Evolutionary conservation across 2,113 vertebrate genomes (phyloP).

Genomic region (Xiphophorus maculatus): DNA sequence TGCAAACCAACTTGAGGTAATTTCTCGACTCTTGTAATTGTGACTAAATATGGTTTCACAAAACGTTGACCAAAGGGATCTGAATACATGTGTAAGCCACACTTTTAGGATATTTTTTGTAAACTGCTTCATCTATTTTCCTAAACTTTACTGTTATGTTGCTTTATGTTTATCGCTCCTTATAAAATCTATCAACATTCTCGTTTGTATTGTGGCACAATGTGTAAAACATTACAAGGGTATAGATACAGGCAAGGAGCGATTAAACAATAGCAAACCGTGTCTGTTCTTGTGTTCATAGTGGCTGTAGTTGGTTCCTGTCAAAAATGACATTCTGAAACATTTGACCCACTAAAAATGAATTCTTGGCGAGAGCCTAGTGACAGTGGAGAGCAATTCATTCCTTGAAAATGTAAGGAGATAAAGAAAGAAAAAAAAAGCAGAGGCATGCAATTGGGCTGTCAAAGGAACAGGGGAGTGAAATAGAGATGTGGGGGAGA

Average conservation of each 20-base stretch:
- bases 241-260: slow-evolving; percentile 19
- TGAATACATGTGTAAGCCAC: background rate
- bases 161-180: background rate
- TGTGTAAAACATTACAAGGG: background rate
- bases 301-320: slow-evolving; percentile 75
- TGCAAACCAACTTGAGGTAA: too few species aligned
- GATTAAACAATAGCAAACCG: slow-evolving; percentile 43
- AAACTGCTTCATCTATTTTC: background rate
- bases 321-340: slow-evolving; percentile 82
- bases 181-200: background rate
- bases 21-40: too few species aligned
- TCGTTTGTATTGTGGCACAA: too few species aligned
- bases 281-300: slow-evolving; percentile 77
- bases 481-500: slow-evolving; percentile 7
- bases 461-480: slow-evolving; percentile 63
- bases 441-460: slow-evolving; percentile 72
- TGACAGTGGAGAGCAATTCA: slow-evolving; percentile 77
- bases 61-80: too few species aligned
- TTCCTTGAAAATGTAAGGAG: slow-evolving; percentile 78
- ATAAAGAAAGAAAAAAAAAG: slow-evolving; percentile 69
- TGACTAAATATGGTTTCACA: too few species aligned
- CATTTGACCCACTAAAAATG: slow-evolving; percentile 82
- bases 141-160: background rate
- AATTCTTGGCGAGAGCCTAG: slow-evolving; percentile 74
- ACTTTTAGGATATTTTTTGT: background rate